phyloP scores from a whole-genome alignment of 1,140 invertebrate species.

The Diuraphis noxia region DNA sequence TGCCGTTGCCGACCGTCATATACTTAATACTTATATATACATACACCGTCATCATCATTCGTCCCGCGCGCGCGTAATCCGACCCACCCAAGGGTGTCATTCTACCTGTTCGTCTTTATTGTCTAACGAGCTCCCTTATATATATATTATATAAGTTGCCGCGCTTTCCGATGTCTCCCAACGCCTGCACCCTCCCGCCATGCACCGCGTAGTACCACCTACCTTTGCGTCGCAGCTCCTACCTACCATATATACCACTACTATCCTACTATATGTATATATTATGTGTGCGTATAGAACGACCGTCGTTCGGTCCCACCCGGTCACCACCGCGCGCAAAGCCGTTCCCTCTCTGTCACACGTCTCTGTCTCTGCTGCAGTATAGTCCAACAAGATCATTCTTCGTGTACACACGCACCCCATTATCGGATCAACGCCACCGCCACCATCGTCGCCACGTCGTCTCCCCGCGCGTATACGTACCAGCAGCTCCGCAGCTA shows the following conservation, averaged over 20 bases:
- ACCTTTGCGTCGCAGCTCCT: no score
- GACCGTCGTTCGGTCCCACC: neutral
- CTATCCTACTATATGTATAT: neutral
- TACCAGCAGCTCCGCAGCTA: neutral
- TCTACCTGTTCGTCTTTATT: slow-evolving; percentile 53
- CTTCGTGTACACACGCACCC: neutral
- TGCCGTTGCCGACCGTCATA: neutral
- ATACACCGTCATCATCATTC: neutral
- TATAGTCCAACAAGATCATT: neutral
- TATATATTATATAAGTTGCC: slow-evolving; percentile 8
- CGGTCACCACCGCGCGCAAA: neutral
- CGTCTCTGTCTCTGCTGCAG: neutral
- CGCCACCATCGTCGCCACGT: neutral
- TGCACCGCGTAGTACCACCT: neutral
- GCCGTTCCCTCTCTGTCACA: neutral
- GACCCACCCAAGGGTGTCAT: slow-evolving; percentile 50
- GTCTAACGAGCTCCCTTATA: slow-evolving; percentile 50
- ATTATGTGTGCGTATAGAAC: neutral
- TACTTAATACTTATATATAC: neutral
- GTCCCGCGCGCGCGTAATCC: slow-evolving; percentile 25
- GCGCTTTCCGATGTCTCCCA: slow-evolving; percentile 3
- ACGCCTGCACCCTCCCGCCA: neutral
- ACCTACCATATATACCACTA: neutral
- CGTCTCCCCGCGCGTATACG: neutral
- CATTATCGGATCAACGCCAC: slow-evolving; percentile 14